phyloP scores from a whole-genome alignment of 64 coral and sea anemone species.

The Pocillopora damicornis region DNA sequence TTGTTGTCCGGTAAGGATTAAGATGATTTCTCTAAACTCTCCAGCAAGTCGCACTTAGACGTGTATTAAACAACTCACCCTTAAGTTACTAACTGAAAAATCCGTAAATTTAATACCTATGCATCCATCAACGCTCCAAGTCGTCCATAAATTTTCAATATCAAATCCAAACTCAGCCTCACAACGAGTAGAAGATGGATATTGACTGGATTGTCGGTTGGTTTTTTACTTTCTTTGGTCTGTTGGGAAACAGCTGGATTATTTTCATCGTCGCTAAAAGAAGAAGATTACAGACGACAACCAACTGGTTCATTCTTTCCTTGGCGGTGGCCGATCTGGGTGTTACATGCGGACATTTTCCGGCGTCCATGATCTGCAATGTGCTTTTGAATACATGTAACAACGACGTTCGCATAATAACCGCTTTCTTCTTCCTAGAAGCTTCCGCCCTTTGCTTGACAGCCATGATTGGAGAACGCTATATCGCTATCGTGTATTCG shows the following conservation, averaged over 20 bases:
- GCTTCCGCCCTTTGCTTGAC: not conserved
- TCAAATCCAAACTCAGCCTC: too few relatives aligned
- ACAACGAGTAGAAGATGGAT: too few relatives aligned
- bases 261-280: not conserved
- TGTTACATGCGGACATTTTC: constrained; percentile 17
- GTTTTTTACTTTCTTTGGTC: not conserved
- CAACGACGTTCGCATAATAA: not conserved
- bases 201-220: too few relatives aligned
- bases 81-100: too few relatives aligned
- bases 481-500: constrained; percentile 1
- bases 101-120: too few relatives aligned
- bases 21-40: not conserved
- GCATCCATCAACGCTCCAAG: too few relatives aligned
- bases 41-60: too few relatives aligned
- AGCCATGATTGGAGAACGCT: not conserved
- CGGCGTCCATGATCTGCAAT: not conserved
- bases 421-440: not conserved
- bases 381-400: not conserved
- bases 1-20: not conserved
- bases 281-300: not conserved
- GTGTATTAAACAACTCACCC: too few relatives aligned
- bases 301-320: constrained; percentile 1
- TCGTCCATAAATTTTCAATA: too few relatives aligned
- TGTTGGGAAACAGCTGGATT: constrained; percentile 6
- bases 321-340: constrained; percentile 6